Evolutionary conservation across 2,888 invertebrate genomes (phyloP).

Genomic region (Sycophila texana): DNA sequence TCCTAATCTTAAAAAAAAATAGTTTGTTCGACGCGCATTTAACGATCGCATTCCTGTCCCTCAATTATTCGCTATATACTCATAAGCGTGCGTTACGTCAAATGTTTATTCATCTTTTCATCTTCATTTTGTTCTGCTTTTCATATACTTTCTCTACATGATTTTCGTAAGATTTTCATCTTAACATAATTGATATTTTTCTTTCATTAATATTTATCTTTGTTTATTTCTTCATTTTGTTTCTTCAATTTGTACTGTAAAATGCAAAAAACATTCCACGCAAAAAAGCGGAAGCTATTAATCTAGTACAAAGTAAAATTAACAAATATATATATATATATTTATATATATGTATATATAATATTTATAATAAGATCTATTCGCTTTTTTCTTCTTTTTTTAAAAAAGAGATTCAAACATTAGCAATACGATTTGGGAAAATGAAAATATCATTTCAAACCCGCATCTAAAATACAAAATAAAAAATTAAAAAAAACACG

Average conservation of each 20-base stretch:
- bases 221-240: slow-evolving; percentile 17
- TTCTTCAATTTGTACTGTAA: slow-evolving; percentile 59
- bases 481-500: slow-evolving; percentile 10
- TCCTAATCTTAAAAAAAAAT: slow-evolving; percentile 37
- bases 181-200: slow-evolving; percentile 52
- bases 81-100: slow-evolving; percentile 54
- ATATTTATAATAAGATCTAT: slow-evolving; percentile 57
- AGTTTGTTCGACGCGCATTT: slow-evolving; percentile 34
- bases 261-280: slow-evolving; percentile 60
- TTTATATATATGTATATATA: slow-evolving; percentile 42
- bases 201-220: slow-evolving; percentile 40
- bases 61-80: slow-evolving; percentile 49
- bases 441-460: slow-evolving; percentile 4
- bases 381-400: slow-evolving; percentile 39
- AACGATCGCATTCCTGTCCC: slow-evolving; percentile 38
- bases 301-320: slow-evolving; percentile 38
- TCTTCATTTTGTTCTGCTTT: slow-evolving; percentile 27
- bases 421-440: slow-evolving; percentile 48
- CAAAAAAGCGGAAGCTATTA: slow-evolving; percentile 57
- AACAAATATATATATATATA: too few species aligned
- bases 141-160: slow-evolving; percentile 54
- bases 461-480: not conserved
- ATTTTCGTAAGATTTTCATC: slow-evolving; percentile 39
- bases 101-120: slow-evolving; percentile 44
- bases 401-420: slow-evolving; percentile 40